Conservation (phyloP, 2,113 vertebrate genomes). For the Gulo gulo region DNA sequence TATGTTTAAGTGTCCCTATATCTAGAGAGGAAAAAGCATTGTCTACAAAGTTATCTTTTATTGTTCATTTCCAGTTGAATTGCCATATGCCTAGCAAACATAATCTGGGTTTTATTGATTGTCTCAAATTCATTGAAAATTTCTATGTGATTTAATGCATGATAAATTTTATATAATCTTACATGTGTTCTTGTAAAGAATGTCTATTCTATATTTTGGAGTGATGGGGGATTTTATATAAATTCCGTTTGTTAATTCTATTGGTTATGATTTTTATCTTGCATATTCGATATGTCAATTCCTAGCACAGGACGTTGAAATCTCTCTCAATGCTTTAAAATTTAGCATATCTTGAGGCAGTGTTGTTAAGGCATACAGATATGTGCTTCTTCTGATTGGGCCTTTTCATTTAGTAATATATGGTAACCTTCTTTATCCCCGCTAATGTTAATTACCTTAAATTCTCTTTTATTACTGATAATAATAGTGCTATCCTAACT, state of each 20-base stretch:
- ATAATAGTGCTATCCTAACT: background rate
- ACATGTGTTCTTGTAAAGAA: background rate
- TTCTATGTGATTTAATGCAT: background rate
- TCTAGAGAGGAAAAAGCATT: background rate
- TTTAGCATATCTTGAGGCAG: background rate
- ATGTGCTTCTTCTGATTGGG: background rate
- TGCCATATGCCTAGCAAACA: background rate
- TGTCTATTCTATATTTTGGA: background rate
- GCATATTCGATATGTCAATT: background rate
- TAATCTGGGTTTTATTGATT: background rate
- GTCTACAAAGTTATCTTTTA: background rate
- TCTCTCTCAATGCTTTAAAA: background rate
- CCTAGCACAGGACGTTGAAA: background rate
- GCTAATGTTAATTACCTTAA: background rate
- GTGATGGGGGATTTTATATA: background rate
- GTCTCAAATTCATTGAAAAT: background rate
- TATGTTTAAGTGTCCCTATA: background rate
- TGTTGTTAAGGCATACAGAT: background rate
- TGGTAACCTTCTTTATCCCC: background rate
- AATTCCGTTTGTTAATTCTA: background rate
- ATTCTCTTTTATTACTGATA: background rate
- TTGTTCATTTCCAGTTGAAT: background rate
- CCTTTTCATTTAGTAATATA: background rate
- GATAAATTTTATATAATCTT: background rate
- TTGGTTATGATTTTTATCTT: background rate